Base-by-base conservation (phyloP, 2,797 vertebrate species). In the Salmo trutta region DNA sequence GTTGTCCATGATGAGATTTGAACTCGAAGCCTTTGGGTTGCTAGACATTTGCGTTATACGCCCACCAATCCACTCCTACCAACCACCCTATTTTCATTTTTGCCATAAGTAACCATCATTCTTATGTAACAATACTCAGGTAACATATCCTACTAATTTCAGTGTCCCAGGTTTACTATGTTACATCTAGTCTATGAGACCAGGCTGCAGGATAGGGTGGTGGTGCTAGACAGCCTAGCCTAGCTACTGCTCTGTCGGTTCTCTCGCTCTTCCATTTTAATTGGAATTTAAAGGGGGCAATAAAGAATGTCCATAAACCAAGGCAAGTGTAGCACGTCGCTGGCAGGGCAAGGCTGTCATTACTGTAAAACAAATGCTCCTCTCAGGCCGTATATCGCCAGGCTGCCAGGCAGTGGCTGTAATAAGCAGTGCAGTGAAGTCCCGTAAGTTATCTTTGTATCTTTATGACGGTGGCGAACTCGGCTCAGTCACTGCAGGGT, bases 301-400 rank as follows among this genome's bases (percentile, higher is more conserved):
- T 94, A 94, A 95, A 95, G 88, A 89, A 91, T 83, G 83, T 84
- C 81, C 82, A 90, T 94, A 93, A 94, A 94, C 90, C 90, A 89
- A 87, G 88, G 93, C 87, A 91, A 92, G 90, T 91, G 89, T 92
- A 92, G 89, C 90, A 87, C 88, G 71, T 65, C 69, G 73, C 79
- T 89, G 88, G 89, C 87, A 85, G 76, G 72, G 67, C 47, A 80
- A 81, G 82, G 62, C 75, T 81, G 73, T 87, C 77, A 89, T 90
- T 89, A 90, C 82, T 67, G 78, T 77, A 76, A 85, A 86, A 78
- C 78, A 82, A 84, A 87, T 73, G 77, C 75, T 73, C 79, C 72
- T 64, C 65, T 77, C 77, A 76, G 59, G 68, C 67, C 65, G 31
- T 78, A 73, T 76, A 80, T 74, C 51, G 71, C 70, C 54, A 74